phyloP scores from a whole-genome alignment of 2,888 invertebrate genomes.

The Phorcus lineatus region DNA sequence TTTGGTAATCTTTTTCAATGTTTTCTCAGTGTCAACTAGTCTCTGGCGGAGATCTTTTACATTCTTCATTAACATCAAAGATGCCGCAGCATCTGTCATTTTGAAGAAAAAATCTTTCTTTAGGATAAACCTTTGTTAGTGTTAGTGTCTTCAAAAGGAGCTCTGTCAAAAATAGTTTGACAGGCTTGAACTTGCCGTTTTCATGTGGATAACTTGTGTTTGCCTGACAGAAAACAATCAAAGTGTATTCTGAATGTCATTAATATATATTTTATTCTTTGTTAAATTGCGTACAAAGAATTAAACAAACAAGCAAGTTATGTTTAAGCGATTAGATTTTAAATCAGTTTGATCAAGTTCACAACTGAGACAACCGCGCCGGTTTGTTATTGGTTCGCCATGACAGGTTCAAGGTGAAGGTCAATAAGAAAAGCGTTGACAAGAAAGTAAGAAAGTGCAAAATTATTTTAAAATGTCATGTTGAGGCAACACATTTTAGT shows the following conservation, averaged over 20 bases:
- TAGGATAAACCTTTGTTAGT: not conserved
- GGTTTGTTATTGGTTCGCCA: slow-evolving; percentile 13
- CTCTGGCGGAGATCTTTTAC: slow-evolving; percentile 62
- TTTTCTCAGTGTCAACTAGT: slow-evolving; percentile 63
- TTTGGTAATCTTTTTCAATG: slow-evolving; percentile 56
- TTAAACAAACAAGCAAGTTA: too few species aligned
- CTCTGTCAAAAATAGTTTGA: not conserved
- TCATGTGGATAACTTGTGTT: not conserved
- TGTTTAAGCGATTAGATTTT: too few species aligned
- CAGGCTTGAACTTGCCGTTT: not conserved
- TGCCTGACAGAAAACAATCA: too few species aligned
- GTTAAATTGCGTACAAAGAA: too few species aligned
- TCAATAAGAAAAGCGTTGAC: not conserved
- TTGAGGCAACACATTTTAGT: not conserved
- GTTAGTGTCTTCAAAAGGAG: not conserved
- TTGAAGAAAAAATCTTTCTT: not conserved
- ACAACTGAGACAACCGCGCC: not conserved
- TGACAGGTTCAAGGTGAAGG: not conserved
- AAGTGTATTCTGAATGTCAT: too few species aligned
- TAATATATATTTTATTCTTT: too few species aligned
- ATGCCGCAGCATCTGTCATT: slow-evolving; percentile 46
- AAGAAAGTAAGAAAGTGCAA: not conserved
- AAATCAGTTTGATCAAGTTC: too few species aligned
- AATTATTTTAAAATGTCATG: not conserved
- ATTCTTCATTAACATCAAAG: slow-evolving; percentile 58